phyloP scores from a whole-genome alignment of 2,888 invertebrate genomes.

The Deladenus siricidicola region DNA sequence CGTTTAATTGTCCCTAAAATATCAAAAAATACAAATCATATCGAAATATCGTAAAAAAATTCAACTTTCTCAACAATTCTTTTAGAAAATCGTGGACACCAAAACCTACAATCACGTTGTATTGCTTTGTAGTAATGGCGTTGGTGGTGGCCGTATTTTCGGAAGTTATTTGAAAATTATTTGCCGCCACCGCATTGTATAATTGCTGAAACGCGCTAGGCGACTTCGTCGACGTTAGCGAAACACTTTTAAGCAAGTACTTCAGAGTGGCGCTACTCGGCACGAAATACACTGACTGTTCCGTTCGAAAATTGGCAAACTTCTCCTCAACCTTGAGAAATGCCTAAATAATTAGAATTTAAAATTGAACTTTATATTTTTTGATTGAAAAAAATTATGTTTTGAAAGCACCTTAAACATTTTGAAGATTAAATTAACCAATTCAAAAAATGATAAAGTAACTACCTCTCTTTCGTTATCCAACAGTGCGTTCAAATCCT shows the following conservation, averaged over 20 bases:
- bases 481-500: conserved; percentile 31
- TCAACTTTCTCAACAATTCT: too few relatives aligned
- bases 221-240: conserved; percentile 11
- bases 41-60: too few relatives aligned
- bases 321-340: conserved; percentile 35
- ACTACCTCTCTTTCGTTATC: conserved; percentile 8
- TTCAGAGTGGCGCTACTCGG: conserved; percentile 23
- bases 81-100: too few relatives aligned
- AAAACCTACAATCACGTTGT: conserved; percentile 33
- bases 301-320: conserved; percentile 31
- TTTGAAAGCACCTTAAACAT: conserved; percentile 11
- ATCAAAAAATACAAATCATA: not conserved
- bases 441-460: not conserved
- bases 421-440: conserved; percentile 3
- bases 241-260: conserved; percentile 25
- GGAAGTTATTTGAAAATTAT: conserved; percentile 44
- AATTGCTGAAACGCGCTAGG: conserved; percentile 41
- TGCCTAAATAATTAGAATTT: too few relatives aligned
- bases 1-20: conserved; percentile 39
- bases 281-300: conserved; percentile 44
- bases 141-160: conserved; percentile 18
- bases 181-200: conserved; percentile 38
- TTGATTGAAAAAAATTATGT: conserved; percentile 4
- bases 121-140: conserved; percentile 11
- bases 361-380: too few relatives aligned